Conservation (phyloP, 1,140 invertebrate species). For the Pararge aegeria region DNA sequence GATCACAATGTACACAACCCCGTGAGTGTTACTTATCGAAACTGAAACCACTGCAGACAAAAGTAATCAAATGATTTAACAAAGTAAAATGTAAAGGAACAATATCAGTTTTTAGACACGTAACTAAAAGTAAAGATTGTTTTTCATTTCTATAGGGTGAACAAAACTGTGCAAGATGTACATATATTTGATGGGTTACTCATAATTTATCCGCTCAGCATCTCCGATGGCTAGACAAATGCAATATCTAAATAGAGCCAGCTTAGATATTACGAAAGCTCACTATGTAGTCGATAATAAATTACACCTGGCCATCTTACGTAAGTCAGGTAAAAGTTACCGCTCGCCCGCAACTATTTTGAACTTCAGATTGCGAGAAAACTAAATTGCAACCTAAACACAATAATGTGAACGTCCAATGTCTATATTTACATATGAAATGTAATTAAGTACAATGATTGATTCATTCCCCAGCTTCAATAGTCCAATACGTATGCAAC, state of each 20-base stretch:
- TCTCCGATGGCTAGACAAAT: conserved; percentile 12
- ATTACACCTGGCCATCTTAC: conserved; percentile 64
- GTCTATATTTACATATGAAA: background rate
- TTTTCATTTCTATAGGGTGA: background rate
- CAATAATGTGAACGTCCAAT: conserved; percentile 7
- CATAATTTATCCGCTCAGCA: conserved; percentile 11
- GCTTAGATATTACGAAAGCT: conserved; percentile 69
- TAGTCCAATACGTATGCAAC: conserved; percentile 26
- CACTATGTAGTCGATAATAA: conserved; percentile 65
- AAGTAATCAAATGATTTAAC: too few relatives aligned
- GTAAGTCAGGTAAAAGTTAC: conserved; percentile 74
- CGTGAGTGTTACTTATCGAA: too few relatives aligned
- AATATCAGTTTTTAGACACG: too few relatives aligned
- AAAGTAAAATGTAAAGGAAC: too few relatives aligned
- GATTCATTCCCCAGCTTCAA: conserved; percentile 23
- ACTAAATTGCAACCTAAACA: conserved; percentile 21
- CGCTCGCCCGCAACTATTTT: conserved; percentile 54
- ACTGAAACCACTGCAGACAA: too few relatives aligned
- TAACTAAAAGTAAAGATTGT: background rate
- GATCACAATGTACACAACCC: too few relatives aligned
- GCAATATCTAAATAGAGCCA: conserved; percentile 19
- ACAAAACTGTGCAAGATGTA: background rate
- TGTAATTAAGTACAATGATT: conserved; percentile 8
- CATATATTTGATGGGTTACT: background rate
- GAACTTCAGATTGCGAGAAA: conserved; percentile 46